A percentile compares a stretch with the other conserved stretches of the same genome.
phyloP scores from a whole-genome alignment of 2,113 vertebrate species.

The Dromas ardeola region DNA sequence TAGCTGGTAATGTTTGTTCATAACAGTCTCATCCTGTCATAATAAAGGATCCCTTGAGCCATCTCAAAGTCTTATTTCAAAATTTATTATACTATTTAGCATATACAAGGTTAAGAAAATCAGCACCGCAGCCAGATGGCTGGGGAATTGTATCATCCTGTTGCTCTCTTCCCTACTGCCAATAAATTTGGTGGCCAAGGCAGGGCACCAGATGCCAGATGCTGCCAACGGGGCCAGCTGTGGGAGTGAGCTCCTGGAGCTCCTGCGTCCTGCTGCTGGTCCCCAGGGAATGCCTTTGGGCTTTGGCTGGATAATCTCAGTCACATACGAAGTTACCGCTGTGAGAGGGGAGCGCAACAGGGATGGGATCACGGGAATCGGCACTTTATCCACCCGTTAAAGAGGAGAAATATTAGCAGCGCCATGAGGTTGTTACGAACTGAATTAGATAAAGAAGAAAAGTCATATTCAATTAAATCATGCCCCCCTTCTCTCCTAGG shows the following conservation, averaged over 20 bases:
- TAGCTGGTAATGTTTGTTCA: slow-evolving; percentile 17
- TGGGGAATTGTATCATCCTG: slow-evolving; percentile 32
- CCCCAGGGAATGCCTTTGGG: background rate
- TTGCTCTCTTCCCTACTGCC: background rate
- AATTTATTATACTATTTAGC: slow-evolving; percentile 55
- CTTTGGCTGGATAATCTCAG: background rate
- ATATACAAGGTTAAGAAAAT: slow-evolving; percentile 48
- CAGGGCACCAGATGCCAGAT: background rate
- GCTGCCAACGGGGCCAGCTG: background rate
- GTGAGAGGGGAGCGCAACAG: background rate
- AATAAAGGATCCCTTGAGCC: slow-evolving; percentile 28
- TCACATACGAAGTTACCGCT: rapidly evolving
- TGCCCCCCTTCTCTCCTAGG: background rate
- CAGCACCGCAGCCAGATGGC: slow-evolving; percentile 49
- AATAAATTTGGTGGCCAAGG: slow-evolving; percentile 43
- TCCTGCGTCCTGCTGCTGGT: background rate
- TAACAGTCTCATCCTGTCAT: slow-evolving; percentile 2
- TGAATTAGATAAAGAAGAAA: slow-evolving; percentile 25
- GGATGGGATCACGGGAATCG: background rate
- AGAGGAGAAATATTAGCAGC: background rate
- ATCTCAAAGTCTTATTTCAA: slow-evolving; percentile 27
- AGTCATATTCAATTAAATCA: slow-evolving; percentile 27
- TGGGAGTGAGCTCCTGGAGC: background rate
- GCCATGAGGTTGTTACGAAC: background rate
- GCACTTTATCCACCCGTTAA: background rate